Evolutionary conservation across 1,140 invertebrate genomes (phyloP).

Genomic region (Eriocheir sinensis): DNA sequence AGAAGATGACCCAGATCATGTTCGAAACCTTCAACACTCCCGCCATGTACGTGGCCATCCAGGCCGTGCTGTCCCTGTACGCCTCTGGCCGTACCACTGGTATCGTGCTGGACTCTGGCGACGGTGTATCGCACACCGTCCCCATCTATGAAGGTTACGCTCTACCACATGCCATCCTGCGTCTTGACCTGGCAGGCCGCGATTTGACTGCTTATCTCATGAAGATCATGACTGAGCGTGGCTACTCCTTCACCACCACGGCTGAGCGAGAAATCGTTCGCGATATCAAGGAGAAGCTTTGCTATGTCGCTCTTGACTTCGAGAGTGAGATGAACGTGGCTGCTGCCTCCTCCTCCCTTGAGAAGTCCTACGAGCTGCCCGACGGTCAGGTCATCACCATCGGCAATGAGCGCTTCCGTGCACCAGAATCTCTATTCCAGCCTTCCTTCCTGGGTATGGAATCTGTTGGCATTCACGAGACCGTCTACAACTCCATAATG

Average conservation of each 20-base stretch:
- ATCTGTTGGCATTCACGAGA: slow-evolving; percentile 91
- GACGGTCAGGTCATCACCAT: slow-evolving; percentile 82
- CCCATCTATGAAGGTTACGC: slow-evolving; percentile 69
- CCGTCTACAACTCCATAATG: slow-evolving; percentile 92
- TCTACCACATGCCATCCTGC: slow-evolving; percentile 68
- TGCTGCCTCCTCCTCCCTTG: slow-evolving; percentile 87
- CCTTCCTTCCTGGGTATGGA: slow-evolving; percentile 92
- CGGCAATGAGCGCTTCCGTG: slow-evolving; percentile 85
- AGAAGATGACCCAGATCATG: slow-evolving; percentile 96
- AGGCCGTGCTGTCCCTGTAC: slow-evolving; percentile 95
- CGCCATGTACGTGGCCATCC: slow-evolving; percentile 96
- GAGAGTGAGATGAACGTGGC: slow-evolving; percentile 78
- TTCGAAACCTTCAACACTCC: slow-evolving; percentile 97
- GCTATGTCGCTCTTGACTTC: slow-evolving; percentile 89
- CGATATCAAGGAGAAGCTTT: slow-evolving; percentile 96
- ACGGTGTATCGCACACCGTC: slow-evolving; percentile 69
- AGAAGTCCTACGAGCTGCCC: slow-evolving; percentile 87
- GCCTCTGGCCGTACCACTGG: slow-evolving; percentile 95
- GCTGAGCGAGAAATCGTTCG: slow-evolving; percentile 85
- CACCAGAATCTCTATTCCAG: slow-evolving; percentile 89
- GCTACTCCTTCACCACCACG: slow-evolving; percentile 81
- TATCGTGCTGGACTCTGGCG: slow-evolving; percentile 71
- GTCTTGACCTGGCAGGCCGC: slow-evolving; percentile 69
- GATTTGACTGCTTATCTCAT: slow-evolving; percentile 82
- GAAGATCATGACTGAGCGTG: slow-evolving; percentile 83